Evolutionary conservation across 1,140 invertebrate genomes (phyloP), one percentile per base, ranked within the genome.

Genomic region (Calephelis virginiensis): DNA sequence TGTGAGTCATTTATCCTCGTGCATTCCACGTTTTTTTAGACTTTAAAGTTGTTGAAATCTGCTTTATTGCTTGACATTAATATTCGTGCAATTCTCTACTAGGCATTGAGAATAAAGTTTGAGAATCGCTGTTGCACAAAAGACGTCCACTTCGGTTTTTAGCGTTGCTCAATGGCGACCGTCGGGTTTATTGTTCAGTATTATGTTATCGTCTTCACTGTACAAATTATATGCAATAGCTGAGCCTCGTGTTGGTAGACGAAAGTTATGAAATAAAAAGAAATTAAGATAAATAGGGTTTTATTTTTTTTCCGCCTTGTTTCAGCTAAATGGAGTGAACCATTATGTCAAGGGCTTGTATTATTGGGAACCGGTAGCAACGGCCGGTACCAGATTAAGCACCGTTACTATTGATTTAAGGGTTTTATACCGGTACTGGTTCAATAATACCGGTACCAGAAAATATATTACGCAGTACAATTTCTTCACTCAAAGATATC

Each of bases 21-120:
- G 82, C 82, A 85, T 85, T 85, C 82, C 82, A 85, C 74, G 69
- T 81, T 81, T 72, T 72, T 73, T 80, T 81, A 82, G 78, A 74
- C 53, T 66, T 1, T 28, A 28, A 66, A 50, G 46, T 69, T 67
- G 67, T 63, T 67, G 67, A 68, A 72, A 63, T 61, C 56, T 46
- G 17, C 63, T 63, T 50, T 37, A 38, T 59, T 28, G 56, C 56
- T 59, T 59, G 56, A 59, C 50, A 28, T 56, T 28, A 56, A 56
- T 59, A 59, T 59, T 59, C 28, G 37, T 59, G 37, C 56, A 59
- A 12, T 59, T 59, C 4, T 37, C 28, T 59, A 8, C 37, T 59
- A 28, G 56, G 56, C 17, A 59, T 38, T 38, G 56, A 59, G 56
- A 37, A n/a, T 12, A 12, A 53, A 53, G 37, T 38, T 59, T 38